Percentiles rank a stretch among this genome's conserved stretches.
Conservation (phyloP, 2,113 vertebrate species). For the Lepisosteus osseus region DNA sequence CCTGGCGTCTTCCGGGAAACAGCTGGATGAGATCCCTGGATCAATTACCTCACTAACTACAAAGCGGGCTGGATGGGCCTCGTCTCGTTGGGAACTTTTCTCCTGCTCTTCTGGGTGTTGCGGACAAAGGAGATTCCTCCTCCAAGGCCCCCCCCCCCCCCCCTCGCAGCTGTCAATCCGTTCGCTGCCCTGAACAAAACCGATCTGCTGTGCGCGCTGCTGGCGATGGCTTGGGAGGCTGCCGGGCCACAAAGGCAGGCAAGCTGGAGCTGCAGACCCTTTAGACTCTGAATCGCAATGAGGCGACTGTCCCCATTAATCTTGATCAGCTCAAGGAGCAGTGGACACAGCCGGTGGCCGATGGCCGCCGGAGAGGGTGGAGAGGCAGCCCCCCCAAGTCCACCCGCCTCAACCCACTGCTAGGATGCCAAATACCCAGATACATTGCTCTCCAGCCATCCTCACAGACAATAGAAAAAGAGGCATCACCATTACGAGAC, state of each 20-base stretch:
- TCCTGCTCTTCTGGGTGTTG: no score
- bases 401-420: no score
- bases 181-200: not conserved
- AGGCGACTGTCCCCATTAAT: constrained; percentile 2
- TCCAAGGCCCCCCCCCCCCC: constrained; percentile 60
- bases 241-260: not conserved
- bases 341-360: not conserved
- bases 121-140: no score
- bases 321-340: constrained; percentile 2
- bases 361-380: not conserved
- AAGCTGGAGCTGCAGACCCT: constrained; percentile 1
- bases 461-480: no score
- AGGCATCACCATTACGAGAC: no score
- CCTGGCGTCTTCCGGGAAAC: no score
- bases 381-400: not conserved
- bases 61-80: no score
- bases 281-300: constrained; percentile 5
- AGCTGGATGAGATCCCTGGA: no score
- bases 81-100: no score
- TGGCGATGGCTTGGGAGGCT: not conserved
- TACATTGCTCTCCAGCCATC: no score
- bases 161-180: constrained; percentile 46
- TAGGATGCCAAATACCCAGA: no score
- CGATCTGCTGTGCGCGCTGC: not conserved
- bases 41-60: no score